These are phyloP conservation scores for Lithosia quadra DNA, from an alignment of 2,888 invertebrate species.

Conservation along the genomic window DNA sequence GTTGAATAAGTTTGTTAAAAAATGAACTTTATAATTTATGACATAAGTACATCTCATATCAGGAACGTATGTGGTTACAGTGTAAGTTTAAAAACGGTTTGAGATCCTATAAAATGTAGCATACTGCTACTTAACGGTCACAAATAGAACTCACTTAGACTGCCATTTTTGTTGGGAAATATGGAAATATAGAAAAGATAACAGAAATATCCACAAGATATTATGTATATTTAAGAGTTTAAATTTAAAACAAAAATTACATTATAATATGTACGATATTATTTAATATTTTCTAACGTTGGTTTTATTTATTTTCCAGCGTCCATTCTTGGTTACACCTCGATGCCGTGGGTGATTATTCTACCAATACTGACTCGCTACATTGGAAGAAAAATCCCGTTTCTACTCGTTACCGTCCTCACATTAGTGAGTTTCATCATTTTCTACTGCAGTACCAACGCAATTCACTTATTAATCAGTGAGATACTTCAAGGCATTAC, in stretches of 20 bases:
- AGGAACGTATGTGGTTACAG: neutral
- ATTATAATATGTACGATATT: neutral
- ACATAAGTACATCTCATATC: neutral
- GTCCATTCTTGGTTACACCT: slow-evolving; percentile 47
- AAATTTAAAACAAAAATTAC: neutral
- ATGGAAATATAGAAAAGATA: neutral
- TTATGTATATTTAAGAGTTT: neutral
- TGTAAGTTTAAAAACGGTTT: neutral
- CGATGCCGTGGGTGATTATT: slow-evolving; percentile 53
- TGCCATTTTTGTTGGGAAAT: neutral
- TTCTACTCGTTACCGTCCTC: slow-evolving; percentile 42
- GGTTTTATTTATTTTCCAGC: slow-evolving; percentile 48
- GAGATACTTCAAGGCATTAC: slow-evolving; percentile 60
- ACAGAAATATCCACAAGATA: too few relatives aligned
- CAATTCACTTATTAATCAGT: slow-evolving; percentile 58
- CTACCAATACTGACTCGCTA: slow-evolving; percentile 46
- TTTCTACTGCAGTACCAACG: slow-evolving; percentile 59
- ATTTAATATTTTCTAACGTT: neutral
- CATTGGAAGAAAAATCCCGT: slow-evolving; percentile 53
- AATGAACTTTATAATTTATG: neutral
- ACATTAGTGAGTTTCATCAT: slow-evolving; percentile 58
- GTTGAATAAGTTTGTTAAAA: too few relatives aligned
- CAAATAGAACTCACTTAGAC: neutral
- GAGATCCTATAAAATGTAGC: neutral
- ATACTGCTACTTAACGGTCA: too few relatives aligned